These are phyloP conservation scores for Meghimatium bilineatum DNA, from an alignment of 2,888 invertebrate genomes.

Conservation along the genomic window DNA sequence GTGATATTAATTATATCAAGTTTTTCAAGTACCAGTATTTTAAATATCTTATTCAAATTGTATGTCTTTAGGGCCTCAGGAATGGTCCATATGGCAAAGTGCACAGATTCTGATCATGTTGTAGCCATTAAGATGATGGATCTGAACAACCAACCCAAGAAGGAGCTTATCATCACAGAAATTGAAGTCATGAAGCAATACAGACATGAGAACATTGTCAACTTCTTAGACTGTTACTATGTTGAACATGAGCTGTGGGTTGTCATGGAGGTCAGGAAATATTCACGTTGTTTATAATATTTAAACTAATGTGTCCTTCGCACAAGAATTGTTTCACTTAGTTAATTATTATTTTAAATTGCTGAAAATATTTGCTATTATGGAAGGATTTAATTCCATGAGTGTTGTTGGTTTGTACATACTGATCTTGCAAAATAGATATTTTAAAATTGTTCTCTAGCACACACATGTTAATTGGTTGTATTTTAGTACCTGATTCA, in stretches of 20 bases:
- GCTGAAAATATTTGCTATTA: too few relatives aligned
- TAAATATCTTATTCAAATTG: neutral
- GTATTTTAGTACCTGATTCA: too few relatives aligned
- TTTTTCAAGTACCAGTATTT: neutral
- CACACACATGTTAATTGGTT: too few relatives aligned
- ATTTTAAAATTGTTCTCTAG: neutral
- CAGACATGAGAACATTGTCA: conserved; percentile 95
- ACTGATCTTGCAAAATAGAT: neutral
- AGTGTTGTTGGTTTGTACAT: too few relatives aligned
- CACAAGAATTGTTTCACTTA: too few relatives aligned
- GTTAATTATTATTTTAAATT: too few relatives aligned
- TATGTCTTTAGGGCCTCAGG: conserved; percentile 86
- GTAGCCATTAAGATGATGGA: conserved; percentile 98
- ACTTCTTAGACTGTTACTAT: conserved; percentile 95
- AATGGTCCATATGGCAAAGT: conserved; percentile 92
- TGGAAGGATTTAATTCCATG: too few relatives aligned
- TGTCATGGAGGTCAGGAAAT: conserved; percentile 85
- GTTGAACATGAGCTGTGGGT: conserved; percentile 95
- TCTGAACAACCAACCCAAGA: conserved; percentile 94
- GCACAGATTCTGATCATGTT: conserved; percentile 83
- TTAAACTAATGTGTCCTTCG: too few relatives aligned
- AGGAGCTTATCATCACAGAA: conserved; percentile 96
- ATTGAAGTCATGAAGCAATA: conserved; percentile 82
- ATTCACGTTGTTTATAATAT: neutral
- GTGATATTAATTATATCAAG: neutral